Percentiles rank a stretch among this genome's conserved stretches.
Evolutionary conservation across 2,797 vertebrate species (phyloP).

Genomic region (Gymnothorax reevesii): DNA sequence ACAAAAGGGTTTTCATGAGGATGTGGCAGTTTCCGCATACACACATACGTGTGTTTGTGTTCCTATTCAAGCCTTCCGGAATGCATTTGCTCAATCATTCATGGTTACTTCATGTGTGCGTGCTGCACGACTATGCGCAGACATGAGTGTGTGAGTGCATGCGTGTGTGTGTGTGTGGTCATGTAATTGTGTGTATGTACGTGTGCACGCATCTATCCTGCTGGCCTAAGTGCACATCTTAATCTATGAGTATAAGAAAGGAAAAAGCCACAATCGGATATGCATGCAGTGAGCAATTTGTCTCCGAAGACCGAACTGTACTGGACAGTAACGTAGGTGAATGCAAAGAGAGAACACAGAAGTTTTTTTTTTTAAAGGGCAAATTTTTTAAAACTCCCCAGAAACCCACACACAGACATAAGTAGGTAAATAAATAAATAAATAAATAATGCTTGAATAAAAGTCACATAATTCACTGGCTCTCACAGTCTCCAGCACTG

Average conservation of each 20-base stretch:
- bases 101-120: no score
- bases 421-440: background rate
- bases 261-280: no score
- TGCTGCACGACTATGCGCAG: no score
- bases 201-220: constrained; percentile 15
- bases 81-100: background rate
- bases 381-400: constrained; percentile 37
- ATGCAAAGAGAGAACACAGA: no score
- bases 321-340: no score
- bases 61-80: background rate
- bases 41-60: background rate
- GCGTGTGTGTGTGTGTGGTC: background rate
- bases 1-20: no score
- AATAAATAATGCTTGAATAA: constrained; percentile 49
- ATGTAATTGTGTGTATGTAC: background rate
- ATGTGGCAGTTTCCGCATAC: background rate
- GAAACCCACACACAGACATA: constrained; percentile 19
- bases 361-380: background rate
- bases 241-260: no score
- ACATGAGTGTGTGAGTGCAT: background rate
- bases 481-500: constrained; percentile 57
- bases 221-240: no score
- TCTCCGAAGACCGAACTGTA: no score
- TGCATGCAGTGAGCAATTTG: no score
- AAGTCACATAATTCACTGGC: constrained; percentile 59